Percentiles rank a stretch among this genome's conserved stretches.
These are phyloP conservation scores for Sebastiscus tertius DNA, from an alignment of 2,797 vertebrate genomes.

Conservation along the genomic window DNA sequence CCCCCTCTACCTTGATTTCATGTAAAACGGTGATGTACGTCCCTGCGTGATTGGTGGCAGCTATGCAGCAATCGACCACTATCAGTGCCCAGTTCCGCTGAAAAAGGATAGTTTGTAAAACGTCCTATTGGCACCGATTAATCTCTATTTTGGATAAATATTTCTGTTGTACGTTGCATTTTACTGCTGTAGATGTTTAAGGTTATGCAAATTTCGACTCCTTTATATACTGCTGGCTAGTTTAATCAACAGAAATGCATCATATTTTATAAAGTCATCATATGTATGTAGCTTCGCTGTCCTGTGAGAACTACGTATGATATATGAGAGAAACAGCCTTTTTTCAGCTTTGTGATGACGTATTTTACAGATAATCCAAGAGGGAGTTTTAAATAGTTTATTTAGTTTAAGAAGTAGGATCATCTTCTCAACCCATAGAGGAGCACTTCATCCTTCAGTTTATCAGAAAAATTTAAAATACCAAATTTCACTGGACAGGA, in stretches of 20 bases:
- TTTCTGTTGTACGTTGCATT: not conserved
- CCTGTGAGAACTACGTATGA: not conserved
- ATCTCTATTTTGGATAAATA: not conserved
- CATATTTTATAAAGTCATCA: not conserved
- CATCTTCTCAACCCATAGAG: not conserved
- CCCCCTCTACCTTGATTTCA: too few relatives aligned
- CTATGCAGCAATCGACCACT: too few relatives aligned
- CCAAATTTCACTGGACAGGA: not conserved
- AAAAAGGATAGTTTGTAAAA: too few relatives aligned
- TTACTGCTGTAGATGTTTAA: not conserved
- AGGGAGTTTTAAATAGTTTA: not conserved
- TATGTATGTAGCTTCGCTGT: not conserved
- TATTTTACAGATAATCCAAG: not conserved
- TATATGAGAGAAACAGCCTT: not conserved
- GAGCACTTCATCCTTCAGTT: not conserved
- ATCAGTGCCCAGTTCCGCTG: too few relatives aligned
- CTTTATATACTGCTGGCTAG: not conserved
- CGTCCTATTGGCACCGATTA: too few relatives aligned
- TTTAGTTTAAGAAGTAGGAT: not conserved
- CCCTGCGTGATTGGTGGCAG: too few relatives aligned
- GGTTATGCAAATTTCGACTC: not conserved
- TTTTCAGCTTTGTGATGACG: not conserved
- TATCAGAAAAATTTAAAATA: not conserved
- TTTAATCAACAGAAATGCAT: not conserved
- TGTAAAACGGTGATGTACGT: too few relatives aligned